These are phyloP conservation scores for Helicoverpa assulta DNA, from an alignment of 2,888 invertebrate species.

Conservation along the genomic window DNA sequence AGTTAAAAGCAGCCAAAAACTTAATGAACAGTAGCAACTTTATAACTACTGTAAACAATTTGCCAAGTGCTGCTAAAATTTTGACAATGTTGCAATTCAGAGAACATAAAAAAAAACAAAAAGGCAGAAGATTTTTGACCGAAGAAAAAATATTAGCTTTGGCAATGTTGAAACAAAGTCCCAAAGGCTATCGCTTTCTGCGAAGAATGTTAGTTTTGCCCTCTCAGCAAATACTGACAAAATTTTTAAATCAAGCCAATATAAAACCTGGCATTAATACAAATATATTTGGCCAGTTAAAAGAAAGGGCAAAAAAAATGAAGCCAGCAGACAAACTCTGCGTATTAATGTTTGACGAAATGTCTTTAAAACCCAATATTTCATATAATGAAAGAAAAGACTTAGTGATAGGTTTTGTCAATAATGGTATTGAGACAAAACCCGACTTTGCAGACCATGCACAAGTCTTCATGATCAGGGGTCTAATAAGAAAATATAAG, in stretches of 20 bases:
- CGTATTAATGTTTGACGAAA: constrained; percentile 26
- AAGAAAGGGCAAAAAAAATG: constrained; percentile 9
- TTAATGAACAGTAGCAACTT: too few relatives aligned
- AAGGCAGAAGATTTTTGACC: too few relatives aligned
- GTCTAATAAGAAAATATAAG: constrained; percentile 61
- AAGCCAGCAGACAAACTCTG: constrained; percentile 14
- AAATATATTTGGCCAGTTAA: constrained; percentile 9
- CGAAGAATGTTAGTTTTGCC: constrained; percentile 24
- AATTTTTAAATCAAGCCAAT: constrained; percentile 6
- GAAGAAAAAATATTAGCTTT: too few relatives aligned
- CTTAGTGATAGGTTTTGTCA: constrained; percentile 23
- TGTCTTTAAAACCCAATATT: constrained; percentile 15
- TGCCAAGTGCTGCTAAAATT: too few relatives aligned
- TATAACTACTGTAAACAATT: too few relatives aligned
- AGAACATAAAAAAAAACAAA: too few relatives aligned
- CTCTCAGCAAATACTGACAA: background rate
- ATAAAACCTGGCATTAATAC: constrained; percentile 18
- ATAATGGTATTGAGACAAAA: constrained; percentile 21
- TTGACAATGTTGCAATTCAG: too few relatives aligned
- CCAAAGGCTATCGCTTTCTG: constrained; percentile 16
- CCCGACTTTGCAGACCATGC: constrained; percentile 32
- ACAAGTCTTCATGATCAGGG: constrained; percentile 40
- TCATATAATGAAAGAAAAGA: constrained; percentile 30
- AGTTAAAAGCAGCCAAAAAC: background rate
- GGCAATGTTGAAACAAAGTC: too few relatives aligned